Conservation (phyloP, 37 sponge, comb jelly and placozoan species). For the Eunapius fragilis region DNA sequence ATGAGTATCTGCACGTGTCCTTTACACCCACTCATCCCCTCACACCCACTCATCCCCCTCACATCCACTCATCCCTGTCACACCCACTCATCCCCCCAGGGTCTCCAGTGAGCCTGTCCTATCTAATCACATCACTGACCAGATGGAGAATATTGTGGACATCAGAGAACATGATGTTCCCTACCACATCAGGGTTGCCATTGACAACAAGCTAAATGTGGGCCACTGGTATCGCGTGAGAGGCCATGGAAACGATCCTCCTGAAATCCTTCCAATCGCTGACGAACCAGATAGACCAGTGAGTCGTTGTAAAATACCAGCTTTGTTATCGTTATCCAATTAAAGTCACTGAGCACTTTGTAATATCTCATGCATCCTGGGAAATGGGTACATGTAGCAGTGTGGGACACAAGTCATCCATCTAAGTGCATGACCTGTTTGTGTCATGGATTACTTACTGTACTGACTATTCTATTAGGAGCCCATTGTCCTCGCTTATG, state of each 20-base stretch:
- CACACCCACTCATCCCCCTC: not conserved
- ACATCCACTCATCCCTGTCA: not conserved
- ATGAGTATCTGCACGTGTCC: too few relatives aligned
- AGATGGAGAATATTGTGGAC: conserved; percentile 89
- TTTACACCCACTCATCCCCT: conserved; percentile 2
- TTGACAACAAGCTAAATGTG: conserved; percentile 88
- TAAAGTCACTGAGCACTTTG: too few relatives aligned
- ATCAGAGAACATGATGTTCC: conserved; percentile 98
- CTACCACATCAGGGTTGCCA: conserved; percentile 97
- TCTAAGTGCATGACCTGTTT: too few relatives aligned
- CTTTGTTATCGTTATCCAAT: too few relatives aligned
- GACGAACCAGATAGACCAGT: conserved; percentile 87
- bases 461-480: conserved; percentile 59
- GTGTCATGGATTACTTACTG: too few relatives aligned
- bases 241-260: conserved; percentile 80
- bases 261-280: conserved; percentile 65
- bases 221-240: conserved; percentile 92
- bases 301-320: not conserved
- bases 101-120: not conserved
- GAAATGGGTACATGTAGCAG: too few relatives aligned
- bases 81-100: not conserved
- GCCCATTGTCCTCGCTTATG: conserved; percentile 95
- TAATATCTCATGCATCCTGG: too few relatives aligned
- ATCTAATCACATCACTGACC: conserved; percentile 31
- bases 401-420: not conserved